A percentile compares a stretch with the other conserved stretches of the same genome.
Conservation (phyloP, 2,888 invertebrate genomes). For the Tinea pellionella region DNA sequence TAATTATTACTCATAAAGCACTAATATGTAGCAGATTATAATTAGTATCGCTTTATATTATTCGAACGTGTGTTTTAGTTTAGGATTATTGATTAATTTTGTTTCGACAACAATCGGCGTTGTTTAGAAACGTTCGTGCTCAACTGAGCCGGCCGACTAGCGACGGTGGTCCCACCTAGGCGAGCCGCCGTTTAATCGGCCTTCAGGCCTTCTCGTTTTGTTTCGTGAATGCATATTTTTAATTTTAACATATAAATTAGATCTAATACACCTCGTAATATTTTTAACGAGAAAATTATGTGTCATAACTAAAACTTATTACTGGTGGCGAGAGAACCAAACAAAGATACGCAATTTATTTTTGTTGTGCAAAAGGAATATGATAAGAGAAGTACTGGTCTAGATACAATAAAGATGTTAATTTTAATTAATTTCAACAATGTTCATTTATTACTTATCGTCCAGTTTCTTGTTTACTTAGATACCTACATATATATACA, state of each 20-base stretch:
- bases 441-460: too few species aligned
- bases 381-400: too few species aligned
- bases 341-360: too few species aligned
- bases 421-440: too few species aligned
- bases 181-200: background rate
- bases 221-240: background rate
- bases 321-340: too few species aligned
- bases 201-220: slow-evolving; percentile 3
- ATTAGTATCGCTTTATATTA: background rate
- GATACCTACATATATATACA: too few species aligned
- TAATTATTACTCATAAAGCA: background rate
- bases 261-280: background rate
- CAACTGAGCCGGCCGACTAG: background rate
- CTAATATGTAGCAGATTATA: background rate
- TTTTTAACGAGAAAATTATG: background rate
- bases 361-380: too few species aligned
- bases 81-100: background rate
- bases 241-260: background rate
- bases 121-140: background rate
- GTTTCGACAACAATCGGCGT: background rate
- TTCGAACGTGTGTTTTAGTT: background rate
- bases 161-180: background rate
- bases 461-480: too few species aligned
- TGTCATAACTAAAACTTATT: too few species aligned
- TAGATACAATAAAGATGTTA: too few species aligned